phyloP scores from a whole-genome alignment of 2,113 vertebrate genomes.

The Chloropsis hardwickii region DNA sequence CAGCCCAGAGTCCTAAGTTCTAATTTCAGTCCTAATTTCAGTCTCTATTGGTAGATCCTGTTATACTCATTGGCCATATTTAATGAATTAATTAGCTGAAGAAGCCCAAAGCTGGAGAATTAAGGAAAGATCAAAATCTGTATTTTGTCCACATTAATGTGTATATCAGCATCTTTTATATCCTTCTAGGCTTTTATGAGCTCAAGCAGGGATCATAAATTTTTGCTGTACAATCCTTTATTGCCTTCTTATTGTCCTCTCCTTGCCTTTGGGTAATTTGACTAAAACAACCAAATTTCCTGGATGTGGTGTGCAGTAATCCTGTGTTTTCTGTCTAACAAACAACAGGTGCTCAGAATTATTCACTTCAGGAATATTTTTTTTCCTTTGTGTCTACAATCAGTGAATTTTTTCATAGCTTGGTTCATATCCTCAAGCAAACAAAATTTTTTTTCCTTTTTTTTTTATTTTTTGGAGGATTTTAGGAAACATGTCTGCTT shows the following conservation, averaged over 20 bases:
- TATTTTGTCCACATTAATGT: not conserved
- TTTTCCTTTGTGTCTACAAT: not conserved
- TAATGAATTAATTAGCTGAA: not conserved
- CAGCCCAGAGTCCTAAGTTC: not conserved
- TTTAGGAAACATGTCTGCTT: not conserved
- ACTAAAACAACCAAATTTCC: not conserved
- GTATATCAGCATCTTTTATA: not conserved
- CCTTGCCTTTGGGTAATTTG: not conserved
- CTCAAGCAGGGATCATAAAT: not conserved
- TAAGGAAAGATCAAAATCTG: not conserved
- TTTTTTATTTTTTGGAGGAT: not conserved
- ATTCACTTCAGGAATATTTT: not conserved
- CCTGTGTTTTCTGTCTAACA: not conserved
- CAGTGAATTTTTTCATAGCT: not conserved
- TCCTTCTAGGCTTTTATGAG: not conserved
- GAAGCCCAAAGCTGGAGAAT: not conserved
- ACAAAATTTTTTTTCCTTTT: not conserved
- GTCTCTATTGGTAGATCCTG: not conserved
- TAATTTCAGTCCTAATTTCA: not conserved
- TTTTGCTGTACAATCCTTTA: not conserved
- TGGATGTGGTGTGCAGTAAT: not conserved
- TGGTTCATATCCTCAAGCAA: not conserved
- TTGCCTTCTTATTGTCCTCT: not conserved
- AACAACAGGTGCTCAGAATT: not conserved
- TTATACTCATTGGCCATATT: not conserved